Evolutionary conservation across 64 coral and sea anemone species (phyloP).

Genomic region (Montipora foliosa): DNA sequence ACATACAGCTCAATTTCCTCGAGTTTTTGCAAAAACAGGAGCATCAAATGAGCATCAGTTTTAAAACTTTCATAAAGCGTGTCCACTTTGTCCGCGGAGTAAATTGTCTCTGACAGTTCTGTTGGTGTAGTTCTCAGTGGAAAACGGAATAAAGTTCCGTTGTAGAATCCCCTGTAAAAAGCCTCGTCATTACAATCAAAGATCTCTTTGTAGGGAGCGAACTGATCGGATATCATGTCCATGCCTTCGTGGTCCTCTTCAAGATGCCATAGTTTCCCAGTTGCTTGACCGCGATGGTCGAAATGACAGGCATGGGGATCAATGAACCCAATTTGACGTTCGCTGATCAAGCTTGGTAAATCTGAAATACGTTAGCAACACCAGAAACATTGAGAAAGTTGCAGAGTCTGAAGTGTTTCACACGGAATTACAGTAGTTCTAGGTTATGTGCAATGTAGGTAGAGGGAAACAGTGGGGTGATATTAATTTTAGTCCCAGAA

Average conservation of each 20-base stretch:
- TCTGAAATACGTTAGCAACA: conserved; percentile 11
- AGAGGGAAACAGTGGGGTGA: too few relatives aligned
- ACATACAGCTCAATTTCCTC: conserved; percentile 80
- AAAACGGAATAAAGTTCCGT: conserved; percentile 93
- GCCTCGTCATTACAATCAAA: conserved; percentile 68
- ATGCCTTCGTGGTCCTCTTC: background rate
- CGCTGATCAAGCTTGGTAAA: conserved; percentile 86
- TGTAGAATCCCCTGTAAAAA: conserved; percentile 62
- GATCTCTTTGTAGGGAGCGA: conserved; percentile 82
- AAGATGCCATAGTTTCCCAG: conserved; percentile 51
- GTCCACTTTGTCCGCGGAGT: conserved; percentile 76
- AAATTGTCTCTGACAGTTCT: conserved; percentile 75
- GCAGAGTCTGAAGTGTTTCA: too few relatives aligned
- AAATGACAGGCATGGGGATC: conserved; percentile 84
- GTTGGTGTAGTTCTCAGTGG: conserved; percentile 74
- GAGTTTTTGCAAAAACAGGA: conserved; percentile 83
- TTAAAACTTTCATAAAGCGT: conserved; percentile 79
- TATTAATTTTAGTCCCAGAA: too few relatives aligned
- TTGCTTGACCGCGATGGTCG: conserved; percentile 3
- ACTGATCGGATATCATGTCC: conserved; percentile 63
- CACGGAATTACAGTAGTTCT: too few relatives aligned
- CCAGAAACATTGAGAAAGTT: background rate
- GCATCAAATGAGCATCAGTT: conserved; percentile 70
- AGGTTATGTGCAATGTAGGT: too few relatives aligned
- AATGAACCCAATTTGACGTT: conserved; percentile 54